These are phyloP conservation scores for Mizuhopecten yessoensis DNA, from an alignment of 1,140 invertebrate species.

Conservation along the genomic window DNA sequence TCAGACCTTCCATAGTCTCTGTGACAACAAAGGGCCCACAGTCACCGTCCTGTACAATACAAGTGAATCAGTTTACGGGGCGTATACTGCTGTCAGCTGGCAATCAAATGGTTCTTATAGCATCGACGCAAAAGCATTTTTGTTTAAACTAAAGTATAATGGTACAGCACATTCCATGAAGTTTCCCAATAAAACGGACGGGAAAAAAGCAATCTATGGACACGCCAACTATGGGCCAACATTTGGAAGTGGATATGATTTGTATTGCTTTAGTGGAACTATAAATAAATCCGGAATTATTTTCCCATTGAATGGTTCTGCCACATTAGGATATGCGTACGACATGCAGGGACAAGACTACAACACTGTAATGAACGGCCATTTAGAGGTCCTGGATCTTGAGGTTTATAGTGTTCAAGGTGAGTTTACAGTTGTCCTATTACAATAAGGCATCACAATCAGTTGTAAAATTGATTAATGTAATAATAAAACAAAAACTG, in stretches of 20 bases:
- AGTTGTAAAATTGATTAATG: no score
- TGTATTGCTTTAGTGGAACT: constrained; percentile 15
- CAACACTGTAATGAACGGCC: constrained; percentile 37
- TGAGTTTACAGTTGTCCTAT: no score
- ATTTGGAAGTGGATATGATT: constrained; percentile 58
- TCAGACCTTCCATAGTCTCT: constrained; percentile 60
- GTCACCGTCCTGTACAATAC: constrained; percentile 64
- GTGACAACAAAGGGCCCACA: constrained; percentile 64
- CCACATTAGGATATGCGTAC: background rate
- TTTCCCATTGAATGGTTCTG: constrained; percentile 42
- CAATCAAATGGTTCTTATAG: constrained; percentile 44
- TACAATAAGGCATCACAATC: no score
- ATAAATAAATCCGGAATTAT: constrained; percentile 7
- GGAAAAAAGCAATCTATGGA: constrained; percentile 23
- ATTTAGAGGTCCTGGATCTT: constrained; percentile 41
- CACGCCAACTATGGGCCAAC: constrained; percentile 51
- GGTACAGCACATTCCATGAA: constrained; percentile 32
- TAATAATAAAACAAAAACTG: no score
- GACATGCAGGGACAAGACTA: constrained; percentile 27
- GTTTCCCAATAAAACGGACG: background rate
- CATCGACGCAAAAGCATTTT: constrained; percentile 62
- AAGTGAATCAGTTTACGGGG: constrained; percentile 63
- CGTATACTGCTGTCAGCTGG: constrained; percentile 62
- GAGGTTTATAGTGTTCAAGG: constrained; percentile 57
- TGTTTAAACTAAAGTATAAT: constrained; percentile 61